Percentiles rank a stretch among this genome's conserved stretches.
These are phyloP conservation scores for Haliaeetus albicilla DNA, from an alignment of 2,797 vertebrate genomes.

Conservation along the genomic window DNA sequence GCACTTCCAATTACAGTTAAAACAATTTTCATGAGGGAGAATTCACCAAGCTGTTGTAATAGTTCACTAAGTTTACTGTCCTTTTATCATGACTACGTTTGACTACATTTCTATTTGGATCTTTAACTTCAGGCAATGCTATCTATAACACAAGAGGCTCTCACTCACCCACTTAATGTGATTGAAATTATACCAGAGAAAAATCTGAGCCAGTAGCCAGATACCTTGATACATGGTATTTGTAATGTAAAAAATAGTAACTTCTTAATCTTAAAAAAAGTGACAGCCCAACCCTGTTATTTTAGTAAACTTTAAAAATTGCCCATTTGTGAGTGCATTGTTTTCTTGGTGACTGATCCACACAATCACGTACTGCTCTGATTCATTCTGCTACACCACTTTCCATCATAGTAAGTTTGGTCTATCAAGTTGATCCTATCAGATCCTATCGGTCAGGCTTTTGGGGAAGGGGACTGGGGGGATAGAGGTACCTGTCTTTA, in stretches of 20 bases:
- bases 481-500: not conserved
- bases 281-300: not conserved
- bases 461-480: not conserved
- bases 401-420: not conserved
- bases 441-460: not conserved
- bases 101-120: not conserved
- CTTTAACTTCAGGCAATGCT: not conserved
- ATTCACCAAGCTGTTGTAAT: not conserved
- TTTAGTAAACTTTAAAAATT: not conserved
- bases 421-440: not conserved
- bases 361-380: not conserved
- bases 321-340: not conserved
- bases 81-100: not conserved
- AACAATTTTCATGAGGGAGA: not conserved
- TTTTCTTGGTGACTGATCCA: not conserved
- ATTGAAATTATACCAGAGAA: not conserved
- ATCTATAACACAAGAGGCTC: not conserved
- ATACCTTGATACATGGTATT: not conserved
- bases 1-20: not conserved
- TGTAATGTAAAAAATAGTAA: not conserved
- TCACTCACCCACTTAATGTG: not conserved
- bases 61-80: not conserved
- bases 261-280: not conserved
- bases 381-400: not conserved
- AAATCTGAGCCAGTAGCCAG: not conserved